phyloP scores from a whole-genome alignment of 2,888 invertebrate genomes.

The Amiota mariae region DNA sequence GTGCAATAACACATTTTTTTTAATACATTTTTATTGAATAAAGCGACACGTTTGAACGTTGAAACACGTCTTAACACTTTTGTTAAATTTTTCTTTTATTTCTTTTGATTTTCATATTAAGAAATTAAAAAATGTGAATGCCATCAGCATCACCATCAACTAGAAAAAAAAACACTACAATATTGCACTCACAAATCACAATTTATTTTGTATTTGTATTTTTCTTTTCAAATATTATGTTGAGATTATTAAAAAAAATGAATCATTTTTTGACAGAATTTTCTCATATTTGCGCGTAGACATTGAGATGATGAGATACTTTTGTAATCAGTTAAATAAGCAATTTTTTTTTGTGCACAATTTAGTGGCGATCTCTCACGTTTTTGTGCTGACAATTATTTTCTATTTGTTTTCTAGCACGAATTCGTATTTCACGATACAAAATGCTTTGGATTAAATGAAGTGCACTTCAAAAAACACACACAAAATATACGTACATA shows the following conservation, averaged over 20 bases:
- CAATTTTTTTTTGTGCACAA: no score
- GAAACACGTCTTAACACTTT: constrained; percentile 19
- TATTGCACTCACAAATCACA: not conserved
- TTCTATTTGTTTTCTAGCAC: constrained; percentile 24
- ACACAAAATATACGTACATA: no score
- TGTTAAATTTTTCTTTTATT: not conserved
- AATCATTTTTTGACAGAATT: not conserved
- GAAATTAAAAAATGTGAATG: no score
- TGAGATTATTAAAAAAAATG: not conserved
- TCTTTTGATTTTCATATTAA: constrained; percentile 15
- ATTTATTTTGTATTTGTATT: not conserved
- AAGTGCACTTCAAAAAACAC: no score
- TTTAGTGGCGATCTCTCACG: constrained; percentile 17
- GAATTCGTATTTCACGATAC: constrained; percentile 14
- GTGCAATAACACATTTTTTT: not conserved
- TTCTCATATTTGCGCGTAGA: constrained; percentile 25
- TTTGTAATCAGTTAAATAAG: constrained; percentile 55
- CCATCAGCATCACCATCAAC: not conserved
- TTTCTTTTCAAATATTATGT: not conserved
- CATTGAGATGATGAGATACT: constrained; percentile 43
- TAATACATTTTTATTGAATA: not conserved
- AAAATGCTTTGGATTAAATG: not conserved
- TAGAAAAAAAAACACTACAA: not conserved
- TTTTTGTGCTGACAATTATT: constrained; percentile 24
- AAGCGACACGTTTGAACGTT: constrained; percentile 14